phyloP scores from a whole-genome alignment of 2,113 vertebrate genomes.

The Macrotis lagotis region DNA sequence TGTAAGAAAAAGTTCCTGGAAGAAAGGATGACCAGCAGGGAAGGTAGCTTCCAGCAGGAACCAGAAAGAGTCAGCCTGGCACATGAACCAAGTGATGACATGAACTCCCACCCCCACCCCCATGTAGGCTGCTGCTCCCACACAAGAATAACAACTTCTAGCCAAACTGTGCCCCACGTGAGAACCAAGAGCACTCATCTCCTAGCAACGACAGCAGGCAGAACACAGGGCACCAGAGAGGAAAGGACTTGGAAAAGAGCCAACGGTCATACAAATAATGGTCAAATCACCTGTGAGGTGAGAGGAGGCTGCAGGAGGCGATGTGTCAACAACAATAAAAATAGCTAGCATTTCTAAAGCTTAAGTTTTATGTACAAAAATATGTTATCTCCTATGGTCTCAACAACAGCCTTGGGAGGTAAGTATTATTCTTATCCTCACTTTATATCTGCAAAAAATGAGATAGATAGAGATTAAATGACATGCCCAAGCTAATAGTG shows the following conservation, averaged over 20 bases:
- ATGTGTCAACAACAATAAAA: not conserved
- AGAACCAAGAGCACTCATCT: not conserved
- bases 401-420: not conserved
- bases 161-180: not conserved
- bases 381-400: not conserved
- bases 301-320: not conserved
- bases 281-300: not conserved
- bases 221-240: not conserved
- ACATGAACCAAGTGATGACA: not conserved
- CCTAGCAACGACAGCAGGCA: not conserved
- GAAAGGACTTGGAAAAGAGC: not conserved
- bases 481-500: not conserved
- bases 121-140: not conserved
- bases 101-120: not conserved
- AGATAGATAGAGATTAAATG: not conserved
- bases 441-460: not conserved
- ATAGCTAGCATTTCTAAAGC: not conserved
- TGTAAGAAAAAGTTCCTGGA: not conserved
- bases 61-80: not conserved
- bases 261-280: not conserved
- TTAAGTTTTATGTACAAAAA: not conserved
- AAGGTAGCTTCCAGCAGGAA: not conserved
- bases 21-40: not conserved
- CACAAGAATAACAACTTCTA: slow-evolving; percentile 20
- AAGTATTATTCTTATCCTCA: not conserved